Conservation (phyloP, 2,888 invertebrate genomes). For the Allophyes oxyacanthae region DNA sequence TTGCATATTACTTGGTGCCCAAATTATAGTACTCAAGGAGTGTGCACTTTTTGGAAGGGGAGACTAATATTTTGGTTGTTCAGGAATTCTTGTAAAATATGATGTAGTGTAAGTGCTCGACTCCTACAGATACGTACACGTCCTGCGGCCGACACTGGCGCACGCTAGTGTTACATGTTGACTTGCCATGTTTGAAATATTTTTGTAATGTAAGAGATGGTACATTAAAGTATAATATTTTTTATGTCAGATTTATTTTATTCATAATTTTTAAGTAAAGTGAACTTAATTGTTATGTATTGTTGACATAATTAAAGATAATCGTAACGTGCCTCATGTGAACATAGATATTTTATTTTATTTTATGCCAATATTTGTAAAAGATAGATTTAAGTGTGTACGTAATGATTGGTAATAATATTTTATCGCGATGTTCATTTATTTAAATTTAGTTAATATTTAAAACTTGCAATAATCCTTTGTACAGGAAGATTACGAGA, state of each 20-base stretch:
- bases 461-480: conserved; percentile 59
- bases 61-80: conserved; percentile 9
- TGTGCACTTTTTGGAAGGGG: conserved; percentile 14
- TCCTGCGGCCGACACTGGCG: conserved; percentile 23
- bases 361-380: conserved; percentile 72
- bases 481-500: conserved; percentile 61
- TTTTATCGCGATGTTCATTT: conserved; percentile 52
- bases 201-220: conserved; percentile 62
- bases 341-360: conserved; percentile 68
- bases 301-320: conserved; percentile 62
- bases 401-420: conserved; percentile 62
- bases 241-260: conserved; percentile 65
- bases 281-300: conserved; percentile 59
- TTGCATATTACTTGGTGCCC: conserved; percentile 11
- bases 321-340: conserved; percentile 69
- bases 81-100: conserved; percentile 21
- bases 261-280: conserved; percentile 61
- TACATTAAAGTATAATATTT: conserved; percentile 65
- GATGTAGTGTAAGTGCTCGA: conserved; percentile 15
- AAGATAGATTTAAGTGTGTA: conserved; percentile 60
- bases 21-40: conserved; percentile 25
- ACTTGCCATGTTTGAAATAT: conserved; percentile 69
- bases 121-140: conserved; percentile 10
- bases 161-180: conserved; percentile 51
- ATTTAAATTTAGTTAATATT: conserved; percentile 56